Evolutionary conservation across 2,888 invertebrate species (phyloP), one percentile per base, ranked within the genome.

Genomic region (Amblyjoppa fuscipennis): DNA sequence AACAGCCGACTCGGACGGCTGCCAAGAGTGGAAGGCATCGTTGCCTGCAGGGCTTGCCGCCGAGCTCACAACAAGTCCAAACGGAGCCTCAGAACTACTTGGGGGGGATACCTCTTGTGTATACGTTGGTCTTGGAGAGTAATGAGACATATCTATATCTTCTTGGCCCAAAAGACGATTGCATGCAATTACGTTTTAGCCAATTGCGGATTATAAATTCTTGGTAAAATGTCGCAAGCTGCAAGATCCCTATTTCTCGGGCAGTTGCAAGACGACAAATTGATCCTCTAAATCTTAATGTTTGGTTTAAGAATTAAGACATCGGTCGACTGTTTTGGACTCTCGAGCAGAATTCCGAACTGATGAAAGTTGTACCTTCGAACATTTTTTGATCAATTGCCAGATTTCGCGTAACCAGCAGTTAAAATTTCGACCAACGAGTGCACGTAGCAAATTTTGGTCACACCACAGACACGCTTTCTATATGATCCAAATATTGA

Each of bases 21-120:
- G 81, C 84, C 81, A 78, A 81, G 74, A 85, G 45, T 45, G 51
- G 66, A 81, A 77, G 66, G 81, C 64, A 69, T 59, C 53, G 31
- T 64, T 69, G 73, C 84, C 81, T 56, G 61, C 51, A 68, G 77
- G 68, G 77, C 34, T 78, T 9, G 20, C 51, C 81, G 51, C 73
- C 77, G 73, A 56, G 70, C 83, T 51, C 20, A 28, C 59, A 51
- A 45, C 61, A 34, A 49, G 61, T 70, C 34, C 64, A 75, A 77
- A 71, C 73, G 38, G 25, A 71, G 64, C 38, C 49, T 45, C 49
- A 13, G 75, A 75, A 64, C 64, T 64, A 34, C 34, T 64, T 16
- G 31, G 31, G 4, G 20, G 16, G 45, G 28, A 11, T 59, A 64
- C 16, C 64, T 31, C 31, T 64, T n/a, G 64, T 64, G 28, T 11